phyloP scores from a whole-genome alignment of 2,888 invertebrate species.

The Ectropis crepuscularia region DNA sequence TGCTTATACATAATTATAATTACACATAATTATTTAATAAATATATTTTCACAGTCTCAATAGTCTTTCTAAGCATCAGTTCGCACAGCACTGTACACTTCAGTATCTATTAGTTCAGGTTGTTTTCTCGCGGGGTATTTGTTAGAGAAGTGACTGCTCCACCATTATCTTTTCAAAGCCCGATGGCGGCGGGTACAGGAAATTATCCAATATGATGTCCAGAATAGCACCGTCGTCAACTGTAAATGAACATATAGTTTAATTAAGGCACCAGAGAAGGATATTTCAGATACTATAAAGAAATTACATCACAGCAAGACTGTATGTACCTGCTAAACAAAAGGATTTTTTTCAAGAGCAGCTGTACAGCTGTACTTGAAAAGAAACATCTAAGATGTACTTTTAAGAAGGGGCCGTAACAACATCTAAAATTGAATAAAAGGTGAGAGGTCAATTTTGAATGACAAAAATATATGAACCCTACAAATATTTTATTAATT shows the following conservation, averaged over 20 bases:
- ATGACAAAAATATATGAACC: too few species aligned
- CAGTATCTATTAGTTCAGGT: constrained; percentile 44
- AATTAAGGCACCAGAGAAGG: neutral
- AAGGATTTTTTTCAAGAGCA: too few species aligned
- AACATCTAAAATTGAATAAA: too few species aligned
- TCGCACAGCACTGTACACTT: constrained; percentile 32
- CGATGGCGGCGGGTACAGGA: constrained; percentile 91
- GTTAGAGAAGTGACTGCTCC: constrained; percentile 97
- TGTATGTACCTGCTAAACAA: too few species aligned
- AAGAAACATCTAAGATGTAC: too few species aligned
- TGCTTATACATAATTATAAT: neutral
- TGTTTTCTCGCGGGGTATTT: constrained; percentile 39
- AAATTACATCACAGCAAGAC: too few species aligned
- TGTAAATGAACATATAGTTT: constrained; percentile 67
- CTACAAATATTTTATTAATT: too few species aligned
- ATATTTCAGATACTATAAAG: too few species aligned
- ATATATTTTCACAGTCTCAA: constrained; percentile 22
- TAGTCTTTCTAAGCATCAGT: constrained; percentile 17
- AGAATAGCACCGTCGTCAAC: constrained; percentile 99
- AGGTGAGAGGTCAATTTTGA: too few species aligned
- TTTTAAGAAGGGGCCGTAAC: too few species aligned
- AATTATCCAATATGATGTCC: constrained; percentile 96
- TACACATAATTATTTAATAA: constrained; percentile 13
- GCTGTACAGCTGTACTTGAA: too few species aligned
- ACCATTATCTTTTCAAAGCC: constrained; percentile 98